Conservation (phyloP, 2,888 invertebrate genomes). For the Ceriagrion tenellum region DNA sequence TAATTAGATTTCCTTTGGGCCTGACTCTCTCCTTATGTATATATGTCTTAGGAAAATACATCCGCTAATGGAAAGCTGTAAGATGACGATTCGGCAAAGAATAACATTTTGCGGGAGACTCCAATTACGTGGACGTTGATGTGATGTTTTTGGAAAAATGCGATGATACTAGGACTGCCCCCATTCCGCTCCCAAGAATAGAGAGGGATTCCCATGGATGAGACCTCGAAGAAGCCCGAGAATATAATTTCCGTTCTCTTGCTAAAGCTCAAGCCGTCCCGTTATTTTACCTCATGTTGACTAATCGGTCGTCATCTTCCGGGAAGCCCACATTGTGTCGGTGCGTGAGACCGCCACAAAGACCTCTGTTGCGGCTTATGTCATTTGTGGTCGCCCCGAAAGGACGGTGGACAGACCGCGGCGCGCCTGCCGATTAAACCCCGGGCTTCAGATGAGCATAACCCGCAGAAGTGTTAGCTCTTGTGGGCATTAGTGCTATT, state of each 20-base stretch:
- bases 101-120: neutral
- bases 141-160: neutral
- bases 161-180: neutral
- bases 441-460: no score
- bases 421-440: neutral
- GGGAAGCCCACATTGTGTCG: neutral
- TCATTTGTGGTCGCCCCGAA: neutral
- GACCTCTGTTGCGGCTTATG: neutral
- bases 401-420: neutral
- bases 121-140: neutral
- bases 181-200: neutral
- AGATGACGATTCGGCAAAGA: neutral
- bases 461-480: neutral
- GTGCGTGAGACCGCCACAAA: neutral
- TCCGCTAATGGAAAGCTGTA: neutral
- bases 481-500: no score
- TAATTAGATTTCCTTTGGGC: no score
- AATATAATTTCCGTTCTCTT: no score
- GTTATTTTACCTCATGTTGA: neutral
- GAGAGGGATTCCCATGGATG: neutral
- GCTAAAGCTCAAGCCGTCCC: neutral
- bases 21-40: no score
- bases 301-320: neutral
- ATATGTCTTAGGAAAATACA: no score
- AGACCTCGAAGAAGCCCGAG: no score